These are phyloP conservation scores for Philotrypesis tridentata DNA, from an alignment of 1,140 invertebrate genomes.

Conservation along the genomic window DNA sequence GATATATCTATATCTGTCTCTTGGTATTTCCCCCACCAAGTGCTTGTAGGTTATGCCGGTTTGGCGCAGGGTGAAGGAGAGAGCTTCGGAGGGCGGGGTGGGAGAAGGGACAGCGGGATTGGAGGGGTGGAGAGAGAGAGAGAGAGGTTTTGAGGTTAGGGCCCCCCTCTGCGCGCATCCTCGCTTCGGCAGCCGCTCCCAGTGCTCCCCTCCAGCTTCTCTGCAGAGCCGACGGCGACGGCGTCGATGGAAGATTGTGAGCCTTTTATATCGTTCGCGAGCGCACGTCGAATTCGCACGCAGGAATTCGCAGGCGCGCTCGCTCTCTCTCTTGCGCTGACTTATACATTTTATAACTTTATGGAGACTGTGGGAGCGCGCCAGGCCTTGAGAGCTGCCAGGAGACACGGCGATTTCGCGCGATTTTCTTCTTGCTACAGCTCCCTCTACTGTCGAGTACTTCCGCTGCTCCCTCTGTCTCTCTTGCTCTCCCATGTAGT, in stretches of 20 bases:
- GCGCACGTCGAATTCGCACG: slow-evolving; percentile 9
- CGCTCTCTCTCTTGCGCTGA: neutral
- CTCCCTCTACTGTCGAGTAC: neutral
- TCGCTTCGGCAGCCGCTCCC: slow-evolving; percentile 43
- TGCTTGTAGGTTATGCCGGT: slow-evolving; percentile 42
- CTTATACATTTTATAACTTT: slow-evolving; percentile 40
- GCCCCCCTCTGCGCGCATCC: slow-evolving; percentile 37
- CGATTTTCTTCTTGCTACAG: slow-evolving; percentile 10
- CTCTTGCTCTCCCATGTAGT: slow-evolving; percentile 11
- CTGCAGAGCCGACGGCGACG: slow-evolving; percentile 13
- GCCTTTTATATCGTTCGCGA: slow-evolving; percentile 8
- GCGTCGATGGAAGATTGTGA: slow-evolving; percentile 36
- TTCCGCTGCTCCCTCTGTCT: slow-evolving; percentile 20
- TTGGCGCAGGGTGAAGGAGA: slow-evolving; percentile 16
- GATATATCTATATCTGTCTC: neutral
- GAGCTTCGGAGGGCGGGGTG: neutral
- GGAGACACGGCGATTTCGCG: slow-evolving; percentile 25
- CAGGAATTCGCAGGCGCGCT: slow-evolving; percentile 26
- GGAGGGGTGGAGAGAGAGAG: neutral
- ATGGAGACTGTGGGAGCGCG: slow-evolving; percentile 27
- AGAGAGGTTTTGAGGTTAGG: slow-evolving; percentile 46
- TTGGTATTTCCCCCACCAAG: slow-evolving; percentile 31
- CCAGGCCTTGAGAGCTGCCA: slow-evolving; percentile 39
- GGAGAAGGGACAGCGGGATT: slow-evolving; percentile 7
- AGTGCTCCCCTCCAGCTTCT: slow-evolving; percentile 18